Base-by-base conservation (phyloP, 2,113 vertebrate genomes). In the Sinosuthora webbiana region DNA sequence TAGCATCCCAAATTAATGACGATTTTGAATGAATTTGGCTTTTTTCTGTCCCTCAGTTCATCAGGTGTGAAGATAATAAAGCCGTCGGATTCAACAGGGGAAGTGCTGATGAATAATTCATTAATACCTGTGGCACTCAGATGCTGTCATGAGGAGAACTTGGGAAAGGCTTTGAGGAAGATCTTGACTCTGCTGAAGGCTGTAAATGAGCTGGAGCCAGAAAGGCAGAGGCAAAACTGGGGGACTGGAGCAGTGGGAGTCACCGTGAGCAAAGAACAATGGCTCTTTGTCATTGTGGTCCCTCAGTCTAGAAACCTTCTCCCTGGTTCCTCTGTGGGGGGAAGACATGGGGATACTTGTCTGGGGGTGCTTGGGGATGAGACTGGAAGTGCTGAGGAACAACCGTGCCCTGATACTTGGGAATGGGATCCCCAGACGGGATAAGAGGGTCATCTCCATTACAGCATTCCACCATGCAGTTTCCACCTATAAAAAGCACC, bases 1-100 rank as follows among this genome's bases (percentile, higher is more conserved):
- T 80, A 76, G 10, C 82, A 69, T 90, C 25, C 23, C 70, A 91
- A 90, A 88, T 91, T 76, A 89, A 94, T 93, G 65, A 62, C 41
- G 73, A 84, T 94, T 95, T 76, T 53, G 62, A 81, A 90, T 63
- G 24, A 90, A 49, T 95, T 70, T 77, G 59, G 42, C 67, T 92
- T 90, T 88, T 86, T 93, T 83, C 67, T 80, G 47, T 90, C 63
- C 68, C 80, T 83, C 37, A 42, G 45, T 80, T 95, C 79, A 89
- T 87, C 44, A 64, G 44, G 39, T 87, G 39, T 57, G 53, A 94
- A 79, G 52, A 75, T 59, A 81, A 90, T 81, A 89, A 87, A 86
- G 27, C 44, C 56, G 85, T 19, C 3, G 0, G 8, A 74, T 83
- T 94, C 73, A 93, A 39, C 23, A 37, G 55, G 63, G 55, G 42